phyloP scores from a whole-genome alignment of 1,140 invertebrate genomes.

The Caenorhabditis latens region DNA sequence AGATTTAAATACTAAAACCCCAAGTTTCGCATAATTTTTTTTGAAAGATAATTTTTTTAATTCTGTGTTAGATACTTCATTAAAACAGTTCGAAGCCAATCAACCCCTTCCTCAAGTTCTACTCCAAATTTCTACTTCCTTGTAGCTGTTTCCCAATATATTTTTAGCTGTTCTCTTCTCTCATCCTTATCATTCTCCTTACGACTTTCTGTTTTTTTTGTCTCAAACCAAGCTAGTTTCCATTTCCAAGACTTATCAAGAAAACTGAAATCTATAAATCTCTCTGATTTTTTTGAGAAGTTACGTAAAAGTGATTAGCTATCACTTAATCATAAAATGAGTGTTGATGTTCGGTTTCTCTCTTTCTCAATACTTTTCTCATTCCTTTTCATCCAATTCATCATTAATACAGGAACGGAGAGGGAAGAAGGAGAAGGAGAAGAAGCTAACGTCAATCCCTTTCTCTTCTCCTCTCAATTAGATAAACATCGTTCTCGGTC shows the following conservation, averaged over 20 bases:
- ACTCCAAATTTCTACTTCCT: background rate
- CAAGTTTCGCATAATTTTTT: too few species aligned
- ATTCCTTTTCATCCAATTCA: constrained; percentile 29
- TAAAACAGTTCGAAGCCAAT: too few species aligned
- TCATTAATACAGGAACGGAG: constrained; percentile 50
- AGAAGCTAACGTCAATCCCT: background rate
- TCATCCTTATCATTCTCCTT: background rate
- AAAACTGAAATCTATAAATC: constrained; percentile 11
- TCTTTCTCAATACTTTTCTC: background rate
- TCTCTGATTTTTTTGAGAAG: background rate
- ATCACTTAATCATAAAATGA: background rate
- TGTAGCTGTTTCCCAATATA: background rate
- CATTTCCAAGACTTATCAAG: background rate
- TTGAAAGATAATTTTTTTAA: too few species aligned
- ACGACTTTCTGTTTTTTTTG: background rate
- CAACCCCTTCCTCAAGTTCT: background rate
- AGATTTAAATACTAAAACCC: too few species aligned
- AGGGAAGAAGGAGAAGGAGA: too few species aligned
- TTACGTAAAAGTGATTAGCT: constrained; percentile 24
- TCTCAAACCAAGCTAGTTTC: constrained; percentile 1
- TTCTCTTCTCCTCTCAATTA: constrained; percentile 1
- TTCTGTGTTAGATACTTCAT: too few species aligned
- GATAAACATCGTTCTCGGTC: constrained; percentile 45
- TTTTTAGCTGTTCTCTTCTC: background rate
- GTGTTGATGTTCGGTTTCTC: constrained; percentile 19